phyloP scores from a whole-genome alignment of 1,140 invertebrate species.

The Diorhabda carinulata region DNA sequence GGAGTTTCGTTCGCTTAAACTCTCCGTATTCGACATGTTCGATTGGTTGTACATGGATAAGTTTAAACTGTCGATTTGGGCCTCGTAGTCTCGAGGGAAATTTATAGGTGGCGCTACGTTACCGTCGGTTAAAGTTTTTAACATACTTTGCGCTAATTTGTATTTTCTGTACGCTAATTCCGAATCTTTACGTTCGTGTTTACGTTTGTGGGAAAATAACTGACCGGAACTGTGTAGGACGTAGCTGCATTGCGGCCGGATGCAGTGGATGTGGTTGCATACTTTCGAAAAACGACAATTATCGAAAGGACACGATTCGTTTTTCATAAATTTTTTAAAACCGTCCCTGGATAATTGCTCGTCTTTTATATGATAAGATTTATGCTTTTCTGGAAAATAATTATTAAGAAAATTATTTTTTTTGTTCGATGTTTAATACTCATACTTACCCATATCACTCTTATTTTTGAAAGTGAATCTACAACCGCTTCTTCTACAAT shows the following conservation, averaged over 20 bases:
- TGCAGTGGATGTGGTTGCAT: conserved; percentile 98
- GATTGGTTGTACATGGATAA: conserved; percentile 37
- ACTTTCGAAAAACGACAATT: conserved; percentile 89
- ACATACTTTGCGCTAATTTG: conserved; percentile 53
- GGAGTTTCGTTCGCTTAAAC: conserved; percentile 44
- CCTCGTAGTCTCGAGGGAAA: conserved; percentile 39
- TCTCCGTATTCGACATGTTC: conserved; percentile 42
- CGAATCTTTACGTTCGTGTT: conserved; percentile 90
- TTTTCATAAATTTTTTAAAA: conserved; percentile 99
- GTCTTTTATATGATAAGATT: conserved; percentile 97
- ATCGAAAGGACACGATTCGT: conserved; percentile 86
- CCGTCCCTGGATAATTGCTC: conserved; percentile 92
- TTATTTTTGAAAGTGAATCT: conserved; percentile 98
- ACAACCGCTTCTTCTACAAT: conserved; percentile 86
- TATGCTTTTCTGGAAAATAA: conserved; percentile 86
- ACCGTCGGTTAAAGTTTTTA: conserved; percentile 45
- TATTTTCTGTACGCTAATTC: conserved; percentile 79
- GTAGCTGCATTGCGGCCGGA: conserved; percentile 90
- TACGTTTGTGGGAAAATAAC: conserved; percentile 95
- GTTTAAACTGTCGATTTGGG: conserved; percentile 37
- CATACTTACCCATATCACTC: conserved; percentile 91
- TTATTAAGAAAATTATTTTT: conserved; percentile 10
- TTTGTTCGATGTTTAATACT: not conserved
- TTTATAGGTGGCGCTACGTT: conserved; percentile 25
- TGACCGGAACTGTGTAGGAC: conserved; percentile 94